phyloP scores from a whole-genome alignment of 2,113 vertebrate species.

The Galeopterus variegatus region DNA sequence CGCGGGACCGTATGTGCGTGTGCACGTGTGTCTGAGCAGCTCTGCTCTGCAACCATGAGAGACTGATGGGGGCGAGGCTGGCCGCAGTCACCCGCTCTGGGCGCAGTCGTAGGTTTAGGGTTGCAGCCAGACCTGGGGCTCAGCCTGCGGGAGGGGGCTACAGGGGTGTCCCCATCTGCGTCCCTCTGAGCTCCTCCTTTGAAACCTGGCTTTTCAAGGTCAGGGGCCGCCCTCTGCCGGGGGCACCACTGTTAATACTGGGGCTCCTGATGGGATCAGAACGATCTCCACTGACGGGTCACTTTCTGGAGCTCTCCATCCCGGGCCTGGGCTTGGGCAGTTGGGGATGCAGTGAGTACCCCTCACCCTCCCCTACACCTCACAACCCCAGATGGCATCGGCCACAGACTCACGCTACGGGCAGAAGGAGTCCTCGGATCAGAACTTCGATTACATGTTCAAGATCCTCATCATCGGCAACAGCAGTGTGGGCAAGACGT shows the following conservation, averaged over 20 bases:
- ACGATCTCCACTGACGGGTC: neutral
- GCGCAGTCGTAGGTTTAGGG: neutral
- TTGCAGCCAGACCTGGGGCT: neutral
- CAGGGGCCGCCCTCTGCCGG: neutral
- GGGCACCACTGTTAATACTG: neutral
- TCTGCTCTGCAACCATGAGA: neutral
- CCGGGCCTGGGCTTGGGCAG: neutral
- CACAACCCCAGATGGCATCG: slow-evolving; percentile 94
- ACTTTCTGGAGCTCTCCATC: neutral
- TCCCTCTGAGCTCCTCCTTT: neutral
- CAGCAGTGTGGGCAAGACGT: slow-evolving; percentile 95
- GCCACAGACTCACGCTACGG: slow-evolving; percentile 96
- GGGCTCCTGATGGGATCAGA: neutral
- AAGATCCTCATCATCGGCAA: slow-evolving; percentile 96
- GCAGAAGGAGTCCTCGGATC: slow-evolving; percentile 94
- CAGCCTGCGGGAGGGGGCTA: neutral
- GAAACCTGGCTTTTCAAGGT: slow-evolving; percentile 70
- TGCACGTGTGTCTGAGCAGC: neutral
- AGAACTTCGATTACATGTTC: slow-evolving; percentile 96
- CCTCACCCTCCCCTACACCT: neutral
- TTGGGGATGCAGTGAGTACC: accelerated
- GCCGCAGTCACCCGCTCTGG: neutral
- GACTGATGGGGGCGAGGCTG: slow-evolving; percentile 53
- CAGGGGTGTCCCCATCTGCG: neutral
- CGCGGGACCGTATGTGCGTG: neutral